Evolutionary conservation across 2,888 invertebrate genomes (phyloP), one percentile per base, ranked within the genome.

Genomic region (Oscheius sp.): DNA sequence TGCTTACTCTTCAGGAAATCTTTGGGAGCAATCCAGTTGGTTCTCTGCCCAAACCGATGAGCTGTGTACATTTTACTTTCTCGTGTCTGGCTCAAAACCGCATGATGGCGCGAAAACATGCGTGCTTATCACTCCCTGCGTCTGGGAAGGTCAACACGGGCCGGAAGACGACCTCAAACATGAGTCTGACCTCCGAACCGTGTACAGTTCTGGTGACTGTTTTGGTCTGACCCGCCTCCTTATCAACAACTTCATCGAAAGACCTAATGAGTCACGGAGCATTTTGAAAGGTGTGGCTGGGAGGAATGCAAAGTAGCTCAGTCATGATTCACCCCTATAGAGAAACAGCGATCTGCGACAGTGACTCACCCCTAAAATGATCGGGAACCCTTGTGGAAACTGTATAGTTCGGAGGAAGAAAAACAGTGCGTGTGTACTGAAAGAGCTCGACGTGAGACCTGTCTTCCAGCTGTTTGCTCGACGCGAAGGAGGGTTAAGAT

Each of bases 381-480:
- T 42, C 42, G 42, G 7, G 42, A 42, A 53, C n/a, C 11, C 53
- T 29, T 29, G 53, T 7, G 35, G 37, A 60, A 29, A 35, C 60
- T 35, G 60, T 11, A 60, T 37, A 58, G 21, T 58, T 33, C 32
- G 21, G 58, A n/a, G 21, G 33, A 33, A 11, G n/a, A 35, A 60
- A 60, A n/a, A 60, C 13, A 33, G 35, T 37, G 62, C n/a, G 13
- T 13, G 62, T 62, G 42, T 42, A 42, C 42, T 42, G 42, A 42
- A 3, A 5, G 62, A 42, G 7, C 32, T 37, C 47, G 21, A 47
- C 63, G 63, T 63, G 63, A 50, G 63, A 48, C 63, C 33, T 29
- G 63, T 63, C 42, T 63, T 7, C 5, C 48, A 63, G 63, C 47
- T 63, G 63, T 63, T 63, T 63, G 63, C 63, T 63, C 63, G 48